Base-by-base conservation (phyloP, 2,888 invertebrate genomes). In the Rhagonycha lutea region DNA sequence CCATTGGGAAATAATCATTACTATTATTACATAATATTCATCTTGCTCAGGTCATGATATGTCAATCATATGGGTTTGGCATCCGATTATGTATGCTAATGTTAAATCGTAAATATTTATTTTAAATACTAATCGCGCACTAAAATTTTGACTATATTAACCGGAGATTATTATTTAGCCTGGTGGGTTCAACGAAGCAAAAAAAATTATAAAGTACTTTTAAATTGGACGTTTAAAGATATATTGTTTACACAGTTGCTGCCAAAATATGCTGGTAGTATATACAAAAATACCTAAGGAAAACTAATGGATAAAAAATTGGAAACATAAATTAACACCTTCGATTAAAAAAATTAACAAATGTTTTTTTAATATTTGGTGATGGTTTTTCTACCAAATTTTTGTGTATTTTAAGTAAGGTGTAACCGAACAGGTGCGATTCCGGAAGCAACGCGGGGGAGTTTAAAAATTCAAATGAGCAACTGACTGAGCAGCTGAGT, bases 401-500 rank as follows among this genome's bases (percentile, higher is more conserved):
- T 29, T 61, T 70, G 65, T 69, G 47, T 73, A 47, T 47, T 47
- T 60, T 61, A 28, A 18, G 72, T 75, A 75, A 72, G 75, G 69
- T 72, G 72, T 62, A 75, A 69, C 70, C 68, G 73, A 82, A 82
- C 82, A 82, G 81, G 82, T 82, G 82, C 77, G 79, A 81, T 75
- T 78, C 81, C 80, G 81, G 81, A 81, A 82, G 77, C 75, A 74
- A 76, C 77, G 81, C 80, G 81, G 82, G 82, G 82, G 82, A 78
- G 79, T 80, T 79, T 80, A 80, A 80, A 79, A 82, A 83, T 83
- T 83, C 80, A 83, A 83, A 83, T 82, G 81, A 83, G 80, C 82
- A 82, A 82, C 82, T 78, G 82, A 79, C 80, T 79, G 78, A 81
- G 82, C 82, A 82, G 82, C 82, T 82, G 82, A 82, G 81, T 80